Percentiles rank a stretch among this genome's conserved stretches.
These are phyloP conservation scores for Plebejus argus DNA, from an alignment of 2,888 invertebrate genomes.

Conservation along the genomic window DNA sequence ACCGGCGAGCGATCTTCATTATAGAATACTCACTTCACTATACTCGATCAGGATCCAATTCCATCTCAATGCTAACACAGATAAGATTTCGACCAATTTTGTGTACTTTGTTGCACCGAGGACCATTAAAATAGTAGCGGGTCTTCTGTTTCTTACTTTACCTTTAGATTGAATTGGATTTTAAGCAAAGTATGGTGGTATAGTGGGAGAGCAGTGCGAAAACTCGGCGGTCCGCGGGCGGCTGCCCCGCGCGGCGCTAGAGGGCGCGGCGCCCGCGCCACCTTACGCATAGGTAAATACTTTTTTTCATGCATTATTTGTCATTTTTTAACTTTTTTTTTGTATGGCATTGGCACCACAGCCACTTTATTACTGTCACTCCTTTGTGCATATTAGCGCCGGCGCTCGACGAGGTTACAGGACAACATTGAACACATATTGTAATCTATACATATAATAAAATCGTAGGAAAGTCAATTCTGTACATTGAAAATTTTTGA, in stretches of 20 bases:
- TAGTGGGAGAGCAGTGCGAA: neutral
- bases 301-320: slow-evolving; percentile 77
- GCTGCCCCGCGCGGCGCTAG: slow-evolving; percentile 44
- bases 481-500: too few species aligned
- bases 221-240: neutral
- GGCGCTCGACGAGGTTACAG: slow-evolving; percentile 41
- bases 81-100: too few species aligned
- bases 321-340: slow-evolving; percentile 69
- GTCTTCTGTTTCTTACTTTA: neutral
- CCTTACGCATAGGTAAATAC: slow-evolving; percentile 72
- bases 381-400: slow-evolving; percentile 62
- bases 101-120: neutral
- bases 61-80: neutral
- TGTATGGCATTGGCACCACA: slow-evolving; percentile 77
- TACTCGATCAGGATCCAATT: neutral
- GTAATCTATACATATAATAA: too few species aligned
- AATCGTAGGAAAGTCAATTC: too few species aligned
- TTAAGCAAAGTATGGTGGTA: neutral
- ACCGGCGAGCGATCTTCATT: neutral
- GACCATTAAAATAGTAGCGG: neutral
- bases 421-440: slow-evolving; percentile 29
- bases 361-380: slow-evolving; percentile 65
- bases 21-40: neutral
- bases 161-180: too few species aligned
- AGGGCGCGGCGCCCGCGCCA: slow-evolving; percentile 58